phyloP scores from a whole-genome alignment of 2,113 vertebrate genomes.

The Alethe castanea region DNA sequence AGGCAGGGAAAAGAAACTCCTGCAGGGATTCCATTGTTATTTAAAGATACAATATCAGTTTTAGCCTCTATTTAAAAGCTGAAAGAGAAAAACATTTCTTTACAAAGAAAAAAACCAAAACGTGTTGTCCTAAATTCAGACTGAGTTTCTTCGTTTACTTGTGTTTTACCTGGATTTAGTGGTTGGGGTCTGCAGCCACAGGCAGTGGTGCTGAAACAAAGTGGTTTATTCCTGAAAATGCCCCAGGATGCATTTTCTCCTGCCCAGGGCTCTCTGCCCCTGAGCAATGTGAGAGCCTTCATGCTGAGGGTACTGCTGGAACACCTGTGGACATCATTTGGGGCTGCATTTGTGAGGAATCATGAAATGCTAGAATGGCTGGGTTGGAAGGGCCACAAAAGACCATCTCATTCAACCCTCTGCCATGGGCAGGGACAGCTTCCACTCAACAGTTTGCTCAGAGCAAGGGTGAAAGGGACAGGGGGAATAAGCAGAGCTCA shows the following conservation, averaged over 20 bases:
- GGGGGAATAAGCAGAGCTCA: neutral
- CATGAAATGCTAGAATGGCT: neutral
- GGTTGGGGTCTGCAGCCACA: rapidly evolving
- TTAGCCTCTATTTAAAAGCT: neutral
- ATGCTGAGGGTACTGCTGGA: neutral
- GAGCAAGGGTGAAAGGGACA: neutral
- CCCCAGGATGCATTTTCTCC: neutral
- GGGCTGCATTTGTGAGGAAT: neutral
- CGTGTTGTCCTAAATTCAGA: neutral
- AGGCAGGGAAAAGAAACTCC: neutral
- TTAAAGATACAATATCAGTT: neutral
- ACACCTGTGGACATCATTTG: neutral
- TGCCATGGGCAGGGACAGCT: neutral
- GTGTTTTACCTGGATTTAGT: neutral
- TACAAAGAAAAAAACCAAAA: neutral
- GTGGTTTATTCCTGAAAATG: neutral
- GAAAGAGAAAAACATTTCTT: neutral
- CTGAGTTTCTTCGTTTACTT: neutral
- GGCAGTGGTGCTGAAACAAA: neutral
- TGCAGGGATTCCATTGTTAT: neutral
- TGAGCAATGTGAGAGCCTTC: neutral
- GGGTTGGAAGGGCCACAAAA: neutral
- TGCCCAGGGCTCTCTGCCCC: neutral
- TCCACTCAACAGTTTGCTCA: neutral
- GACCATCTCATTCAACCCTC: no score